phyloP scores from a whole-genome alignment of 2,888 invertebrate species.

The Pocota personata region DNA sequence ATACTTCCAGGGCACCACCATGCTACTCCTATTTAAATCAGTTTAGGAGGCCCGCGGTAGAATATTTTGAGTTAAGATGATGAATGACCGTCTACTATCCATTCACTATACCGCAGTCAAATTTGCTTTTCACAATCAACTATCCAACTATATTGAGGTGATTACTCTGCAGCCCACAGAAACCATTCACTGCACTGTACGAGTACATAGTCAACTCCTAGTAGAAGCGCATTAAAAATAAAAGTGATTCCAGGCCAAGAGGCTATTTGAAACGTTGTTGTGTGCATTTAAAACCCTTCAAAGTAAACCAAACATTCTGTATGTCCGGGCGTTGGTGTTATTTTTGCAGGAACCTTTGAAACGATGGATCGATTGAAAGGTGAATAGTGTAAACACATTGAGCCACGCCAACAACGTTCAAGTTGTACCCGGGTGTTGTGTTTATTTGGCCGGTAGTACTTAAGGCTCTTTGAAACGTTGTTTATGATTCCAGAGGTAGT shows the following conservation, averaged over 20 bases:
- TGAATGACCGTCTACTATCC: slow-evolving; percentile 15
- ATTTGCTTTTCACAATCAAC: slow-evolving; percentile 54
- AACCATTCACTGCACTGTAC: slow-evolving; percentile 4
- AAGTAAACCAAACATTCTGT: slow-evolving; percentile 43
- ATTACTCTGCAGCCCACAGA: slow-evolving; percentile 22
- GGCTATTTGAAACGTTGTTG: slow-evolving; percentile 39
- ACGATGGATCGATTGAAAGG: slow-evolving; percentile 51
- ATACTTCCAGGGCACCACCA: background rate
- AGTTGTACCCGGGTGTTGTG: slow-evolving; percentile 38
- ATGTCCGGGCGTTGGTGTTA: background rate
- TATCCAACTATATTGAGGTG: slow-evolving; percentile 56
- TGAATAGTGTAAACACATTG: slow-evolving; percentile 45
- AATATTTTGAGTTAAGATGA: slow-evolving; percentile 8
- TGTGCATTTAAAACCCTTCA: slow-evolving; percentile 39
- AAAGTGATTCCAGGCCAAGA: slow-evolving; percentile 52
- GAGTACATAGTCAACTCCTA: slow-evolving; percentile 40
- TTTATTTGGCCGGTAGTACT: slow-evolving; percentile 47
- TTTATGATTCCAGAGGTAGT: slow-evolving; percentile 36
- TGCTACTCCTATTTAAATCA: background rate
- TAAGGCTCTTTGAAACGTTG: slow-evolving; percentile 51
- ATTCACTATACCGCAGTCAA: background rate
- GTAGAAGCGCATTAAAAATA: background rate
- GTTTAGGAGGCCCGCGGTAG: background rate
- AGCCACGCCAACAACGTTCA: slow-evolving; percentile 42
- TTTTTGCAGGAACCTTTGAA: slow-evolving; percentile 26